phyloP scores from a whole-genome alignment of 1,140 invertebrate genomes.

The Eumeta japonica region DNA sequence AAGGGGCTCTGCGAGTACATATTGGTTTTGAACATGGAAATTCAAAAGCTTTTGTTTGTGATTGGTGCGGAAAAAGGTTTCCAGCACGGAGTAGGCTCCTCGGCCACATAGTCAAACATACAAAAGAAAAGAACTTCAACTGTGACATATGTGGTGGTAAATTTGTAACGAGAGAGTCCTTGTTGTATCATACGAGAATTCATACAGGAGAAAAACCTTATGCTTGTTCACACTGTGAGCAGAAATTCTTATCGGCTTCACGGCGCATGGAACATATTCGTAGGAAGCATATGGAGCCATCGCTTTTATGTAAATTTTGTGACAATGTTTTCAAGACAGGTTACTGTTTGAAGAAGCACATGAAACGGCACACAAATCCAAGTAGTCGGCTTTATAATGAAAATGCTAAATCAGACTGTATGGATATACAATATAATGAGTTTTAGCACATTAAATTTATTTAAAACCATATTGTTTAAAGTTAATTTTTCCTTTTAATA shows the following conservation, averaged over 20 bases:
- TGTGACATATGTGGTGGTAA: slow-evolving; percentile 41
- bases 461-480: no score
- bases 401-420: no score
- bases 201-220: slow-evolving; percentile 57
- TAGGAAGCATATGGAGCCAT: slow-evolving; percentile 41
- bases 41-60: slow-evolving; percentile 37
- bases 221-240: slow-evolving; percentile 33
- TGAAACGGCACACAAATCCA: slow-evolving; percentile 26
- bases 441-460: no score
- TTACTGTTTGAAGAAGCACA: slow-evolving; percentile 38
- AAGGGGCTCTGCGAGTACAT: slow-evolving; percentile 37
- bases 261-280: slow-evolving; percentile 43
- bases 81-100: slow-evolving; percentile 43
- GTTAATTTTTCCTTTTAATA: no score
- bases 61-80: slow-evolving; percentile 39
- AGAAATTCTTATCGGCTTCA: slow-evolving; percentile 44
- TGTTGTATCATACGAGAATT: slow-evolving; percentile 46
- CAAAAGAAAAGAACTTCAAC: slow-evolving; percentile 47
- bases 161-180: slow-evolving; percentile 48
- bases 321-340: slow-evolving; percentile 39
- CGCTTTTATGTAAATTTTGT: slow-evolving; percentile 40
- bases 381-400: no score
- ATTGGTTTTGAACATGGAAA: slow-evolving; percentile 40
- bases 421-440: no score
- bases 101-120: slow-evolving; percentile 50